Base-by-base conservation (phyloP, 2,113 vertebrate species). In the Pantherophis guttatus region DNA sequence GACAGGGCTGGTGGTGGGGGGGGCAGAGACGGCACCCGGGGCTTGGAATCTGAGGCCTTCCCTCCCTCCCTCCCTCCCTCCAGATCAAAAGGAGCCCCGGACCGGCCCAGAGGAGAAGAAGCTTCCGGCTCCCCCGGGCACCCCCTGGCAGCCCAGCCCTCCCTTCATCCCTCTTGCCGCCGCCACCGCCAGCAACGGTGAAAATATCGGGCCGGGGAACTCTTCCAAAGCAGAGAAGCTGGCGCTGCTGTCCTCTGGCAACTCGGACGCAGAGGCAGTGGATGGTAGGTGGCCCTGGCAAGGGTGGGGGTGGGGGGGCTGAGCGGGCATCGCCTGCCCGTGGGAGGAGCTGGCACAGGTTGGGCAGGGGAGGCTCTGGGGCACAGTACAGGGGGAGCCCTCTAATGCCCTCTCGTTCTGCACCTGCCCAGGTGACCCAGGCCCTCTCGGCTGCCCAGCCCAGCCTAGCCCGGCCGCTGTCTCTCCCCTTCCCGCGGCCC, bases 391-490 rank as follows among this genome's bases (percentile, higher is more conserved):
- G 23, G 0, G 10, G 39, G 39, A 15, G 7, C 24, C 59, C 1
- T 24, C 17, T 88, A 24, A 10, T 58, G 39, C 15, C 93, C 21
- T 0, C 44, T 48, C 0, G 48, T 12, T 88, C 86, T 12, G 3
- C 39, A 44, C 70, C 81, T 52, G n/a, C 29, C 12, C 50, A 96
- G 96, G 94, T 65, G 97, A 97, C 0, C 52, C 90, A 5, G 97
- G 96, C 87, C 88, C 96, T 57, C 93, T 97, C 90, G 97, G 96
- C n/a, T 92, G 89, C 93, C 94, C 97, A 86, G 96, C 97, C 58
- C 98, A 97, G 93, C 96, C 97, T 90, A 98, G 96, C 95, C 97
- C 98, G 11, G 96, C 94, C 15, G 91, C 96, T 58, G 95, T 96
- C 91, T 98, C 98, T 26, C 96, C 95, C 86, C 95, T 98, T 87